phyloP scores from a whole-genome alignment of 2,113 vertebrate genomes.

The Perca schrenkii region DNA sequence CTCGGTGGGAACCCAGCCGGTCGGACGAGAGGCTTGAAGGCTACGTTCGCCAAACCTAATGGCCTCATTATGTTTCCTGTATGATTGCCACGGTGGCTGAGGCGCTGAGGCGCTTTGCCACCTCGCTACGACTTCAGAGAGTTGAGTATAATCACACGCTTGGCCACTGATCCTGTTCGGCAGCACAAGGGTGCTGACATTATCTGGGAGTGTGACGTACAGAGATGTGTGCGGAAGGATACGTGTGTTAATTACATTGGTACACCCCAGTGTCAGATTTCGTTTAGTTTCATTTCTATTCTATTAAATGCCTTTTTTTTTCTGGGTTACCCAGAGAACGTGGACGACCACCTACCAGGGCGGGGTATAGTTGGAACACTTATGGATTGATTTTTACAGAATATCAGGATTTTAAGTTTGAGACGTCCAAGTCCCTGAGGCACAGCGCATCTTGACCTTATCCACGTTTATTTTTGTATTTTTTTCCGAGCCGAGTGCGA shows the following conservation, averaged over 20 bases:
- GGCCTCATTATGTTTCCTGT: constrained; percentile 72
- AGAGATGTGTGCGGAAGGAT: constrained; percentile 1
- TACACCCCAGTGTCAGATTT: constrained; percentile 58
- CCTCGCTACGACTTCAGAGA: constrained; percentile 50
- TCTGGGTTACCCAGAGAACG: not conserved
- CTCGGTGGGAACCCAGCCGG: constrained; percentile 26
- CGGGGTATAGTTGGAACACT: not conserved
- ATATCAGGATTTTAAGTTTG: constrained; percentile 4
- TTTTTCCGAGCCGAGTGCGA: constrained; percentile 49
- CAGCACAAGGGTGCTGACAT: constrained; percentile 58
- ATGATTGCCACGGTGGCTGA: constrained; percentile 52
- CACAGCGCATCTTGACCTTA: constrained; percentile 54
- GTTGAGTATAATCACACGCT: constrained; percentile 69
- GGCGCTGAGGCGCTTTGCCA: constrained; percentile 41
- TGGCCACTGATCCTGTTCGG: constrained; percentile 70
- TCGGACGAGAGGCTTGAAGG: constrained; percentile 51
- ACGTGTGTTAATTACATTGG: constrained; percentile 63
- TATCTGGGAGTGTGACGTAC: constrained; percentile 15
- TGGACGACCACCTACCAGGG: not conserved
- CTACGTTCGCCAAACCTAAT: constrained; percentile 63
- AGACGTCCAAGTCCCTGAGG: constrained; percentile 28
- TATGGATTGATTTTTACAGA: constrained; percentile 22
- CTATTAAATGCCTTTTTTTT: constrained; percentile 52
- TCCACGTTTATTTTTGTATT: constrained; percentile 8
- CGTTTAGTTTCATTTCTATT: constrained; percentile 69